A percentile compares a stretch with the other conserved stretches of the same genome.
Conservation (phyloP, 2,113 vertebrate species). For the Siphamia tubifer region DNA sequence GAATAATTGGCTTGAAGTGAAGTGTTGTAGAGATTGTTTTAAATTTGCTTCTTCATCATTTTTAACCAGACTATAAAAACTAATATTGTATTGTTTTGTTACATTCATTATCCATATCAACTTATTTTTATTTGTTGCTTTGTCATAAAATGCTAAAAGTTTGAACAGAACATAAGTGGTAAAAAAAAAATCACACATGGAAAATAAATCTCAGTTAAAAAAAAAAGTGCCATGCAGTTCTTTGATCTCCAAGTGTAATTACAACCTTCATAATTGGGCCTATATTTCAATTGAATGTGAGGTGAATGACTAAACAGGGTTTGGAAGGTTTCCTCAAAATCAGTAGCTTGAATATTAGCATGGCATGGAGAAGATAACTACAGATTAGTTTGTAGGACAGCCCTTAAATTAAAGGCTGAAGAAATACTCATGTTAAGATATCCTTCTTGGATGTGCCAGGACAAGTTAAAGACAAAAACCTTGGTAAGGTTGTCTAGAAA, state of each 20-base stretch:
- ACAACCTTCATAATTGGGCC: constrained; percentile 47
- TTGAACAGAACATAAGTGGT: not conserved
- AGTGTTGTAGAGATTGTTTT: not conserved
- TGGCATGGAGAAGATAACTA: constrained; percentile 11
- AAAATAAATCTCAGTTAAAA: constrained; percentile 34
- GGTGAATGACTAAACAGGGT: constrained; percentile 43
- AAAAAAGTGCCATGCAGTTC: constrained; percentile 21
- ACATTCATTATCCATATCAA: not conserved
- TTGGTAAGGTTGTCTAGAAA: not conserved
- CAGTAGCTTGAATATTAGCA: constrained; percentile 18
- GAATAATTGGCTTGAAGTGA: not conserved
- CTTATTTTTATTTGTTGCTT: not conserved
- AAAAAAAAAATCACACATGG: not conserved
- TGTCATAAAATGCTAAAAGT: not conserved
- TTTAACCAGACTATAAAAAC: not conserved
- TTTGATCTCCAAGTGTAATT: constrained; percentile 71
- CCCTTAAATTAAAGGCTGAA: constrained; percentile 53
- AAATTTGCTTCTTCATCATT: not conserved
- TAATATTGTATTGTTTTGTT: not conserved
- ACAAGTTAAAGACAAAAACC: constrained; percentile 26
- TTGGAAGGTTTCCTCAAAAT: constrained; percentile 36
- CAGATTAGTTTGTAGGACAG: constrained; percentile 16
- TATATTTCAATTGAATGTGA: constrained; percentile 53
- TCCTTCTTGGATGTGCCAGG: constrained; percentile 7
- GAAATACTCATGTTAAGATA: constrained; percentile 38